Evolutionary conservation across 2,797 vertebrate genomes (phyloP), one percentile per base, ranked within the genome.

Genomic region (Protosalanx chinensis): DNA sequence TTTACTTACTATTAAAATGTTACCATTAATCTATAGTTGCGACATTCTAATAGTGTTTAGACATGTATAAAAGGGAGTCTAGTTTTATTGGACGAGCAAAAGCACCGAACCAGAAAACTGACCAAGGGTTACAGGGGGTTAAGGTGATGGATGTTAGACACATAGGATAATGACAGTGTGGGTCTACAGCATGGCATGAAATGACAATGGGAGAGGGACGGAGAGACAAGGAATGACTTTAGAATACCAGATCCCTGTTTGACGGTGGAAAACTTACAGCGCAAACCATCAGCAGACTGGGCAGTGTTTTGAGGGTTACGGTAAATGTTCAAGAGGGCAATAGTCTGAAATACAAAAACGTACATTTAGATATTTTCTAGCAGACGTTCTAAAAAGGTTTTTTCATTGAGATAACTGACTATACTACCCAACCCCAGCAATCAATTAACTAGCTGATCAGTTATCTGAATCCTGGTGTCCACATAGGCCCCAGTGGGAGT

Each of bases 321-420:
- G 94, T 94, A 98, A 94, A 98, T 97, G 94, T 97, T 98, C 94
- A 97, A 95, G 93, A 96, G 95, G 93, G 94, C 95, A 94, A 97
- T 96, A 89, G 96, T 98, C 96, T 98, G 95, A 92, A 92, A 93
- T 10, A 77, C 13, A 87, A 46, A 37, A 70, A n/a, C 46, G 0
- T 70, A 63, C 13, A 72, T 37, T 67, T 33, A 59, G 51, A 46
- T 30, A 46, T 23, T 72, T 66, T 72, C 64, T 66, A 33, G 33
- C 27, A 66, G 64, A 13, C 46, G 18, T 30, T 29, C 20, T 56
- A 63, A 33, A 56, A 67, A 20, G 41, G 35, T 46, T 67, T 67
- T 37, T 59, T 60, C 18, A 65, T 23, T 27, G 56, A 12, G 30
- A n/a, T 57, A 13, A 72, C 58, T 41, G 29, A 37, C 12, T 23